Evolutionary conservation across 2,797 vertebrate species (phyloP), one percentile per base, ranked within the genome.

Genomic region (Sebastes glaucus): DNA sequence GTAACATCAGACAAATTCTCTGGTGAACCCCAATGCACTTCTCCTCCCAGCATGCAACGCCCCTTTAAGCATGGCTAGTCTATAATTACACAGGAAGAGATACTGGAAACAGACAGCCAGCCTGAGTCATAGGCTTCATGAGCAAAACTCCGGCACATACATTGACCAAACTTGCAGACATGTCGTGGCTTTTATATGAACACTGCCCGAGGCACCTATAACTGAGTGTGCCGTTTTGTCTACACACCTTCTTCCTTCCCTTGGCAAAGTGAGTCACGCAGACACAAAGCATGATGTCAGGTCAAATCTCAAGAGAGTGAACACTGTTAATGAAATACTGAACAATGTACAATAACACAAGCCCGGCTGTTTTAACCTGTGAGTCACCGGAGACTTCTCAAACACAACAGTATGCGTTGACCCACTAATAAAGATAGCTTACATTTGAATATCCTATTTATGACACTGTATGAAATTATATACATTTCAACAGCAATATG

Each of bases 61-160:
- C 93, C 93, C 93, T 93, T 94, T 92, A 90, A 92, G 90, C 88
- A 87, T 66, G 92, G 85, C 89, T 87, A 87, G 91, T 92, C 94
- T 95, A 94, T 96, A 95, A 96, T 96, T 96, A 96, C 90, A 92
- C 90, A 94, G 91, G 91, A 92, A 94, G 88, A 95, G 90, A 93
- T 88, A 87, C 89, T 92, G 89, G 90, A 93, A 94, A 92, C 89
- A 94, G 92, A 92, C 93, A 93, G 89, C 80, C 90, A 88, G 87
- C 86, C 87, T 96, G 95, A 96, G 92, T 96, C 95, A 95, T 77
- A 62, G 74, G 74, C 92, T 90, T 87, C 81, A 87, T 81, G 86
- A 91, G 80, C 79, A 88, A 84, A 93, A 87, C 82, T 86, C 88
- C 71, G 46, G 86, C 89, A 88, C 87, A 95, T 89, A 83, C 89